A percentile compares a stretch with the other conserved stretches of the same genome.
Evolutionary conservation across 1,140 invertebrate genomes (phyloP).

Genomic region (Drosophila nigromelanica): DNA sequence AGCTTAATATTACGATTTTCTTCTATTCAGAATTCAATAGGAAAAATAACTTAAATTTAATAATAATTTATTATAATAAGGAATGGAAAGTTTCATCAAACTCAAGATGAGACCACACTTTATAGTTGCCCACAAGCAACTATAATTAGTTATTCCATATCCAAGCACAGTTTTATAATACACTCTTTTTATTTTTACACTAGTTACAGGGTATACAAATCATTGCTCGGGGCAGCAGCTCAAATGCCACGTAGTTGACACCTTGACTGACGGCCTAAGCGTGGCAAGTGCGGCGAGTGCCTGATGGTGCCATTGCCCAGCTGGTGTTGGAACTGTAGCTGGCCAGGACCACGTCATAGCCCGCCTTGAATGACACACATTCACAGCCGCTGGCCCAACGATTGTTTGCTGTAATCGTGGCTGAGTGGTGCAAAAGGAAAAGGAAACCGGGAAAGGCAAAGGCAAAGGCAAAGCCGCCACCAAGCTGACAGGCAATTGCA

Average conservation of each 20-base stretch:
- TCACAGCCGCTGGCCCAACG: conserved; percentile 53
- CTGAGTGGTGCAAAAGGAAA: conserved; percentile 54
- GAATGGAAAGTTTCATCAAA: no score
- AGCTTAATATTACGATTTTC: no score
- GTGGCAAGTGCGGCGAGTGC: conserved; percentile 18
- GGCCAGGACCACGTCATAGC: conserved; percentile 18
- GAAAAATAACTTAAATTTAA: no score
- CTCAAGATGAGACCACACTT: no score
- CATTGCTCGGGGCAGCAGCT: conserved; percentile 2
- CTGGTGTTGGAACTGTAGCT: conserved; percentile 1
- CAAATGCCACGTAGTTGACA: conserved; percentile 56
- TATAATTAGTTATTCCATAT: no score
- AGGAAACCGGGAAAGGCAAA: conserved; percentile 28
- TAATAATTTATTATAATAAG: no score
- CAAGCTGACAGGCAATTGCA: conserved; percentile 17
- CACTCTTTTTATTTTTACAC: not conserved
- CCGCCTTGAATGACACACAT: conserved; percentile 53
- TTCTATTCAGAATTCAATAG: no score
- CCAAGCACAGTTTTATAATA: no score
- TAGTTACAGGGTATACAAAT: not conserved
- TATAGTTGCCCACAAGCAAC: no score
- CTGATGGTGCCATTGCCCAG: conserved; percentile 18
- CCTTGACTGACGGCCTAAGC: conserved; percentile 66
- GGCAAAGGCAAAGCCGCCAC: not conserved
- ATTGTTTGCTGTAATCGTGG: conserved; percentile 75